phyloP scores from a whole-genome alignment of 92 coral and sea anemone genomes.

The Zoanthus solanderi region DNA sequence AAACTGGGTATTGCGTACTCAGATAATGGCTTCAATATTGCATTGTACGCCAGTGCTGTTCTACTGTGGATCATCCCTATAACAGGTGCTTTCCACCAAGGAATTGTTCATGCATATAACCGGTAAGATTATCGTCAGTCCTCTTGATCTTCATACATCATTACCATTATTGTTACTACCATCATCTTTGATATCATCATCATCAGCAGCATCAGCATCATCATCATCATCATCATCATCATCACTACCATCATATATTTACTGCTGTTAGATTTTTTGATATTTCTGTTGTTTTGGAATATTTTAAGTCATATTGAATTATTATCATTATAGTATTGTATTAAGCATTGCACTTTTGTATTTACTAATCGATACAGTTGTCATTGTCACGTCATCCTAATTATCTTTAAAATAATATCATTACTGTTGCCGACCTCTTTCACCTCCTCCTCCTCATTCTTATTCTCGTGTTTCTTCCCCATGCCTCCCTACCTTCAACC shows the following conservation, averaged over 20 bases:
- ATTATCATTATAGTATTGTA: too few relatives aligned
- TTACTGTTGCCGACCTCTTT: background rate
- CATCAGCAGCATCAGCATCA: background rate
- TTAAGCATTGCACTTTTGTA: too few relatives aligned
- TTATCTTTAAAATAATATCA: background rate
- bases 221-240: background rate
- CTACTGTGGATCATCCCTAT: slow-evolving; percentile 54
- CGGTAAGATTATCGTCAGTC: slow-evolving; percentile 6
- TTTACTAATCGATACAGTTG: background rate
- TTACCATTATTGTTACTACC: background rate
- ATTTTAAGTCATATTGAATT: too few relatives aligned
- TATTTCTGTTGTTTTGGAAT: too few relatives aligned
- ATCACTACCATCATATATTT: background rate
- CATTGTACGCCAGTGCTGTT: slow-evolving; percentile 43
- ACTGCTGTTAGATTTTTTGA: too few relatives aligned
- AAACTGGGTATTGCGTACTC: slow-evolving; percentile 51
- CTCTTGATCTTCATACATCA: background rate
- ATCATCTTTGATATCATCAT: background rate
- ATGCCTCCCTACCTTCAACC: too few relatives aligned
- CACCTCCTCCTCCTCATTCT: background rate
- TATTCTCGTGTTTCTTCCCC: too few relatives aligned
- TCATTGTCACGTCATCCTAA: background rate
- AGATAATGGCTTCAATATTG: slow-evolving; percentile 26
- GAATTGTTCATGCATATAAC: slow-evolving; percentile 54
- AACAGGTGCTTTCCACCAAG: slow-evolving; percentile 52